phyloP scores from a whole-genome alignment of 2,113 vertebrate genomes.

The Pelobates fuscus region DNA sequence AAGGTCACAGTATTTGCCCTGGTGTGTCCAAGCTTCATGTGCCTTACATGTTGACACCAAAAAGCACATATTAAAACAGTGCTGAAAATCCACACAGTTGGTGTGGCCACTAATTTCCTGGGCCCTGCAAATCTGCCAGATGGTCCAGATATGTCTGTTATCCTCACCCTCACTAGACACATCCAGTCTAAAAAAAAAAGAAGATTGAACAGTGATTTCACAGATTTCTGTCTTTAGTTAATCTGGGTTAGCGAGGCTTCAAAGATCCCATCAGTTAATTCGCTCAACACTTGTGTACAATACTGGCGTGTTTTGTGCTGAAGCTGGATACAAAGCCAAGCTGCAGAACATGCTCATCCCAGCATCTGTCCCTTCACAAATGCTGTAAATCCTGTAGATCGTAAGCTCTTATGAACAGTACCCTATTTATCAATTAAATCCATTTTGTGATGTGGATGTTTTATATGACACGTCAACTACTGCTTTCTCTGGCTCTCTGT shows the following conservation, averaged over 20 bases:
- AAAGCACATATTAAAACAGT: conserved; percentile 58
- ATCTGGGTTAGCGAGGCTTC: conserved; percentile 71
- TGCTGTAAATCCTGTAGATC: background rate
- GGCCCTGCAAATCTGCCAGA: conserved; percentile 62
- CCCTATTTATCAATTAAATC: background rate
- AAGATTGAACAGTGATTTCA: conserved; percentile 69
- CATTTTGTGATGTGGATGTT: background rate
- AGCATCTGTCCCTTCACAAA: conserved; percentile 38
- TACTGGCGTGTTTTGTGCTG: conserved; percentile 66
- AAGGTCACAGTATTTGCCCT: background rate
- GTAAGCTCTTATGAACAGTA: conserved; percentile 22
- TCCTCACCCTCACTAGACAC: conserved; percentile 58
- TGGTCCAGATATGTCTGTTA: conserved; percentile 64
- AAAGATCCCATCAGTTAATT: conserved; percentile 73
- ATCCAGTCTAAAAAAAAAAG: conserved; percentile 57
- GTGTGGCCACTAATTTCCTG: conserved; percentile 66
- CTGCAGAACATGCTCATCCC: conserved; percentile 48
- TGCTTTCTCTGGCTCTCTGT: too few relatives aligned
- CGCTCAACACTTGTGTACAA: conserved; percentile 65
- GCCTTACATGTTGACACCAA: conserved; percentile 22
- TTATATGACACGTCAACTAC: background rate
- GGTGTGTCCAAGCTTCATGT: background rate
- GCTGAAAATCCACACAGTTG: conserved; percentile 57
- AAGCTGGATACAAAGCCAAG: conserved; percentile 72
- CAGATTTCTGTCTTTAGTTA: conserved; percentile 73